Evolutionary conservation across 2,797 vertebrate genomes (phyloP), one percentile per base, ranked within the genome.

Genomic region (Brachyrhaphis roseni): DNA sequence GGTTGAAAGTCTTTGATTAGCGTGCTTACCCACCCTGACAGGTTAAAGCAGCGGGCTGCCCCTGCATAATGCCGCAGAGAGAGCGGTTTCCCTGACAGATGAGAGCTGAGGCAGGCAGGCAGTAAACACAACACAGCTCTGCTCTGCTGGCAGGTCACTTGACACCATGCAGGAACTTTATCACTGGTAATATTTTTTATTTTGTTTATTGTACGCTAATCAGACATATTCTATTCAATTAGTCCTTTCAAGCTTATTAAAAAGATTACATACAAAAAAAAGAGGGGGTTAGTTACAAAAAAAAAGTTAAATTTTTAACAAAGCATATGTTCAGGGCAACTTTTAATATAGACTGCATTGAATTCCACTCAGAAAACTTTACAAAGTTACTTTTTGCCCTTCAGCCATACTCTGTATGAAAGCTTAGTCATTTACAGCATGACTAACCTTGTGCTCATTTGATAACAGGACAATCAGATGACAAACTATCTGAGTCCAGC

Each of bases 1-100:
- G 6, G 31, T 28, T 20, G 43, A 0, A 43, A 59, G 34, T 1
- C 3, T 0, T 2, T 12, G 12, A 18, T 15, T 6, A 8, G 39
- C 11, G 28, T 39, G 77, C n/a, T 31, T 8, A 81, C 90, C 82
- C 72, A 90, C 88, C 87, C 78, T 0, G 85, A 45, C 81, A 90
- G 80, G 2, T 49, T 81, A 70, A 5, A 51, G 70, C 26, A 0
- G 5, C 31, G 6, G 51, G 15, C 15, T 41, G 71, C 49, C 75
- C 13, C 34, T 39, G 45, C 68, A 75, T 77, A 45, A 12, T 7
- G 47, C 39, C 20, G 57, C 75, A 68, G 62, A 68, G 41, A 23
- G 28, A 71, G 76, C 47, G 20, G 74, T 41, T 59, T 68, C 18
- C 49, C 46, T 5, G 87, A 82, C 82, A 82, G 78, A 59, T 66